Evolutionary conservation across 2,113 vertebrate genomes (phyloP).

Genomic region (Lota lota): DNA sequence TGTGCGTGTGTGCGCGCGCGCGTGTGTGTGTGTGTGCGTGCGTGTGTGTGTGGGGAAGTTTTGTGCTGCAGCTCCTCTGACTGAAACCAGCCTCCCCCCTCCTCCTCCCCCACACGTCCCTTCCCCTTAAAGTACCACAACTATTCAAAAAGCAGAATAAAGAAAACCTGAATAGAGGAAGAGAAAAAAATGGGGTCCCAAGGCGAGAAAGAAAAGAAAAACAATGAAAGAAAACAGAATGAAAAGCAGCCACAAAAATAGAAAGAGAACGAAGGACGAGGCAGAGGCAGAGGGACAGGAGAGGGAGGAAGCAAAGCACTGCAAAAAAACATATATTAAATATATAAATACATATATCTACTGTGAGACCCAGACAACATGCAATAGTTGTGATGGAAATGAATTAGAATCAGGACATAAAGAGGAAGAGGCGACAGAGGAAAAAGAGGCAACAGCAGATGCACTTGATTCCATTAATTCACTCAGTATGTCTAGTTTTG

Average conservation of each 20-base stretch:
- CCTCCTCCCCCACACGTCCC: constrained; percentile 49
- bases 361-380: too few species aligned
- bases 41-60: constrained; percentile 70
- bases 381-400: background rate
- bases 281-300: background rate
- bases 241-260: constrained; percentile 21
- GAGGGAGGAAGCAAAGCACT: background rate
- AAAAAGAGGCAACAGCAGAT: too few species aligned
- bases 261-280: background rate
- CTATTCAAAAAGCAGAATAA: constrained; percentile 79
- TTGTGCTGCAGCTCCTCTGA: constrained; percentile 71
- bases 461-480: too few species aligned
- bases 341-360: too few species aligned
- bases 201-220: constrained; percentile 72
- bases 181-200: constrained; percentile 71
- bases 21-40: too few species aligned
- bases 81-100: constrained; percentile 74
- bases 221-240: constrained; percentile 75
- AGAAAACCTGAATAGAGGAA: constrained; percentile 78
- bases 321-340: background rate
- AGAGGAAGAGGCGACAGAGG: background rate
- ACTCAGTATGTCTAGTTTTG: too few species aligned
- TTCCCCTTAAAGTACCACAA: constrained; percentile 77
- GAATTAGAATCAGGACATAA: background rate
- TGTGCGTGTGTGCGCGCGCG: too few species aligned